Base-by-base conservation (phyloP, 2,113 vertebrate species). In the Ascaphus truei region DNA sequence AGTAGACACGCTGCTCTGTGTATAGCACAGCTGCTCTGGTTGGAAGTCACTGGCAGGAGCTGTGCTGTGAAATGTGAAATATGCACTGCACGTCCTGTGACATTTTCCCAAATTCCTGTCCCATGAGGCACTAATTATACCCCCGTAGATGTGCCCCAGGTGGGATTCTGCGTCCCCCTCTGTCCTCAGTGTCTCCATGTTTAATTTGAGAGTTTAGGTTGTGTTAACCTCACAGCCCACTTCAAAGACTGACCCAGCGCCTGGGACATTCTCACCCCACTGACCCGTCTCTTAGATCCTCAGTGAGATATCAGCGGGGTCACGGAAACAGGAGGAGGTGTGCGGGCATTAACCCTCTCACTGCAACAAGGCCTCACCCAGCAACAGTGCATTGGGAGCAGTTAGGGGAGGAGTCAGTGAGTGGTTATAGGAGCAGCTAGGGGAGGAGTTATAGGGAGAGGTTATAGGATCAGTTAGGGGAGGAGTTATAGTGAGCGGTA, bases 91-190 rank as follows among this genome's bases (percentile, higher is more conserved):
- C n/a, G n/a, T 47, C 53, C 29, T 47, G 30, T 68, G 53, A 58
- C 41, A 58, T 58, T 58, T 23, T 58, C 41, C 33, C 9, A 48
- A 59, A 69, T 69, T 69, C 56, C 22, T 60, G 45, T 27, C 60
- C 66, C 66, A 69, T 69, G 33, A 59, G 66, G 66, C 56, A 69
- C 31, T 51, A 59, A 69, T 69, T 69, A 69, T 11, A 39, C 27
- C 27, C 47, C 12, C 9, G 37, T 67, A 57, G 66, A 69, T 69
- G 55, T 69, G 56, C 55, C 45, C 22, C 60, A 69, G 66, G 66
- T 69, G 66, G 41, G 52, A 69, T 69, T 69, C n/a, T n/a, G n/a
- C n/a, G n/a, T n/a, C n/a, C n/a, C n/a, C n/a, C n/a, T 60, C 25
- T 20, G 56, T 33, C 66, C 58, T 69, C 20, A 18, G 52, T 59